These are phyloP conservation scores for Capitella teleta DNA, from an alignment of 1,140 invertebrate species.

Conservation along the genomic window DNA sequence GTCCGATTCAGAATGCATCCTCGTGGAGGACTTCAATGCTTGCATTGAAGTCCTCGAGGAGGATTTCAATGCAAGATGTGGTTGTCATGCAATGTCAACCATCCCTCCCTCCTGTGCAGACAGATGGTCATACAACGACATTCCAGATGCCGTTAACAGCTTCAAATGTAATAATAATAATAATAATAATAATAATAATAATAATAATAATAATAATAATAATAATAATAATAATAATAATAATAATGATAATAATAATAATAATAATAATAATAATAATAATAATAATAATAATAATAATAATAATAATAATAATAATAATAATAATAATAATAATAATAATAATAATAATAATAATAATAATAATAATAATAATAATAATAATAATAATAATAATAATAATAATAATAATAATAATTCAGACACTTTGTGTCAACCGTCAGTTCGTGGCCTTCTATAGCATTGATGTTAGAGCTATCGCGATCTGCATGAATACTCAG, in stretches of 20 bases:
- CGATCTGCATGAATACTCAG: no score
- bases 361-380: background rate
- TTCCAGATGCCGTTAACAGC: no score
- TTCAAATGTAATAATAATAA: constrained; percentile 2
- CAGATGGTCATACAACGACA: no score
- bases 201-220: constrained; percentile 1
- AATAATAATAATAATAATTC: constrained; percentile 8
- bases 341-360: constrained; percentile 8
- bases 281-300: background rate
- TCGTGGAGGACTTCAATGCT: no score
- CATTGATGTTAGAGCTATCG: no score
- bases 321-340: constrained; percentile 6
- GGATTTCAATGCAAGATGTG: no score
- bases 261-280: background rate
- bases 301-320: constrained; percentile 1
- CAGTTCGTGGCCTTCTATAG: no score
- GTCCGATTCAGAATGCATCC: no score
- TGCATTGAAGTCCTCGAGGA: no score
- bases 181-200: constrained; percentile 3
- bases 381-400: constrained; percentile 6
- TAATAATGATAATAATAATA: background rate
- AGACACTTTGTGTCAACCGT: no score
- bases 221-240: background rate
- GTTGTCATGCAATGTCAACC: no score
- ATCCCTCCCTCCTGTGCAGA: no score